These are phyloP conservation scores for Callorhinus ursinus DNA, from an alignment of 2,113 vertebrate genomes.

Conservation along the genomic window DNA sequence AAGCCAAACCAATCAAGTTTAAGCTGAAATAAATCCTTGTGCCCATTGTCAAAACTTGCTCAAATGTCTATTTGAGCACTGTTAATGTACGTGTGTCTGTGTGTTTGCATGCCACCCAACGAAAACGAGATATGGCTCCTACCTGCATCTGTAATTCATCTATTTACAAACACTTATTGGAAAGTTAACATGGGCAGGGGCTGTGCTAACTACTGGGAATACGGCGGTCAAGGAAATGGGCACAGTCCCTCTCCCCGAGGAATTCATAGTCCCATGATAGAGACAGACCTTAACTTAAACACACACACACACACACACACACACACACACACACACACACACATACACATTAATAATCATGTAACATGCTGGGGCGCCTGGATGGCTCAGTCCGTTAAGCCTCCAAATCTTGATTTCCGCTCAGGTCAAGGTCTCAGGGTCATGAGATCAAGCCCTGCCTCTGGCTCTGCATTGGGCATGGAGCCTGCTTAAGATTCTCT, in stretches of 20 bases:
- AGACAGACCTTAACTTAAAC: background rate
- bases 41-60: background rate
- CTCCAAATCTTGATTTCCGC: background rate
- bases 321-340: too few relatives aligned
- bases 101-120: background rate
- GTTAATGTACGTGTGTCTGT: background rate
- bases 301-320: background rate
- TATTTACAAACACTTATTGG: background rate
- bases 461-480: background rate
- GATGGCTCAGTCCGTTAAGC: background rate
- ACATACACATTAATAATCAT: background rate
- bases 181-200: background rate
- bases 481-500: background rate
- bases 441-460: background rate
- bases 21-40: conserved; percentile 45
- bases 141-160: background rate
- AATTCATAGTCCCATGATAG: background rate
- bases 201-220: background rate
- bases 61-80: background rate
- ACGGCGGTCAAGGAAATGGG: background rate
- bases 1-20: conserved; percentile 69
- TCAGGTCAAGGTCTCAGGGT: background rate
- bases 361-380: background rate
- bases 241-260: background rate
- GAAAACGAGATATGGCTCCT: background rate